Evolutionary conservation across 2,797 vertebrate genomes (phyloP).

Genomic region (Tenualosa ilisha): DNA sequence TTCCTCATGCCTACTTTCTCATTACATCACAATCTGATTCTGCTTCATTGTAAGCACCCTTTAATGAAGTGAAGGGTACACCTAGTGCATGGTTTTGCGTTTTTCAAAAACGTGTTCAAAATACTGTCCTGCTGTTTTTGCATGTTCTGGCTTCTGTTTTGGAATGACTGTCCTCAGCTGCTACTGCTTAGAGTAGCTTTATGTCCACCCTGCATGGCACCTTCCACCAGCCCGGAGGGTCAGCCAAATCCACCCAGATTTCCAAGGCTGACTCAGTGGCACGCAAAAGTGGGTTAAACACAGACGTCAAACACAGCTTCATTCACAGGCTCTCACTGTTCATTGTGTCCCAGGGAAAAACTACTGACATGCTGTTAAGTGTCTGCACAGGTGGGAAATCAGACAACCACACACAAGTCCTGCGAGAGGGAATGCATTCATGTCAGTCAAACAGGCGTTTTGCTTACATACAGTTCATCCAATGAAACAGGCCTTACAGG

Average conservation of each 20-base stretch:
- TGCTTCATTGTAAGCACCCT: too few relatives aligned
- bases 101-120: too few relatives aligned
- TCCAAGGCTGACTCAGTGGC: neutral
- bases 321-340: neutral
- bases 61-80: too few relatives aligned
- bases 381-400: neutral
- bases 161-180: too few relatives aligned
- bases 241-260: neutral
- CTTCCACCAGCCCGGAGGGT: neutral
- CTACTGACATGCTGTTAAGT: neutral
- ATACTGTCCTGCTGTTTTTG: too few relatives aligned
- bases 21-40: too few relatives aligned
- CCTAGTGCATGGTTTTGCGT: too few relatives aligned
- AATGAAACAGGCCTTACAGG: too few relatives aligned
- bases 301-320: neutral
- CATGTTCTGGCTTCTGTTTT: too few relatives aligned
- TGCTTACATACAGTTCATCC: too few relatives aligned
- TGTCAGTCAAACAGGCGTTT: too few relatives aligned
- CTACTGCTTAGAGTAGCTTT: neutral
- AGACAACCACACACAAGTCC: neutral
- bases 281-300: neutral
- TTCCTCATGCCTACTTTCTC: too few relatives aligned
- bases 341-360: neutral
- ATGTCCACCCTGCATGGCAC: neutral
- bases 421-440: neutral